Percentiles rank a stretch among this genome's conserved stretches.
phyloP scores from a whole-genome alignment of 2,888 invertebrate genomes.

The Nipponacmea schrenckii region DNA sequence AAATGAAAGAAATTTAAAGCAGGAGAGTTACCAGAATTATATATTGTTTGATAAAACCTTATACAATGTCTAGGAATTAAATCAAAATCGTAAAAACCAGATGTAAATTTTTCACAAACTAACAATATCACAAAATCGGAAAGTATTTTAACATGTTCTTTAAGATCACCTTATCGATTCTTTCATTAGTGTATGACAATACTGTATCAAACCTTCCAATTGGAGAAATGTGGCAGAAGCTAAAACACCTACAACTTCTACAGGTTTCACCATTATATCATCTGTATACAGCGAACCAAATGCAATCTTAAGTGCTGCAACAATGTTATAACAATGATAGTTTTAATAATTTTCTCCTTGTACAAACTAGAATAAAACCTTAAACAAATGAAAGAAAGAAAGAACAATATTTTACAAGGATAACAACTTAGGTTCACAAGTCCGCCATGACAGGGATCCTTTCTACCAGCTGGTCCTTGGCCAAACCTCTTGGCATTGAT shows the following conservation, averaged over 20 bases:
- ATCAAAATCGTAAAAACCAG: neutral
- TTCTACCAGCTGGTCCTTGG: too few relatives aligned
- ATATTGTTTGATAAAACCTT: too few relatives aligned
- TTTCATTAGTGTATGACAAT: slow-evolving; percentile 79
- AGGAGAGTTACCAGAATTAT: too few relatives aligned
- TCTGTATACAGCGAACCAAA: slow-evolving; percentile 82
- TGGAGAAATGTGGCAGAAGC: slow-evolving; percentile 82
- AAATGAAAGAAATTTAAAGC: too few relatives aligned
- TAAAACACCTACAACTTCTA: slow-evolving; percentile 76
- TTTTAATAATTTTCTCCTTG: too few relatives aligned
- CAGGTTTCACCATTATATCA: slow-evolving; percentile 78
- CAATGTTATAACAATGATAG: neutral
- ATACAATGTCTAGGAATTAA: too few relatives aligned
- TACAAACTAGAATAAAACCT: too few relatives aligned
- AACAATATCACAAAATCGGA: neutral
- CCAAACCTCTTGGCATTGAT: too few relatives aligned
- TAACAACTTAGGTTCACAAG: too few relatives aligned
- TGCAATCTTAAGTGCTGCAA: slow-evolving; percentile 76
- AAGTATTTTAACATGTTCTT: neutral
- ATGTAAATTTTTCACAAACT: neutral
- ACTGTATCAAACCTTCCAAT: slow-evolving; percentile 79
- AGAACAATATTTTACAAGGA: too few relatives aligned
- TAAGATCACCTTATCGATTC: slow-evolving; percentile 76
- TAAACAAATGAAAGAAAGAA: neutral
- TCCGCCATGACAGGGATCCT: too few relatives aligned